Conservation (phyloP, 2,888 invertebrate genomes). For the Platypus cylindrus region DNA sequence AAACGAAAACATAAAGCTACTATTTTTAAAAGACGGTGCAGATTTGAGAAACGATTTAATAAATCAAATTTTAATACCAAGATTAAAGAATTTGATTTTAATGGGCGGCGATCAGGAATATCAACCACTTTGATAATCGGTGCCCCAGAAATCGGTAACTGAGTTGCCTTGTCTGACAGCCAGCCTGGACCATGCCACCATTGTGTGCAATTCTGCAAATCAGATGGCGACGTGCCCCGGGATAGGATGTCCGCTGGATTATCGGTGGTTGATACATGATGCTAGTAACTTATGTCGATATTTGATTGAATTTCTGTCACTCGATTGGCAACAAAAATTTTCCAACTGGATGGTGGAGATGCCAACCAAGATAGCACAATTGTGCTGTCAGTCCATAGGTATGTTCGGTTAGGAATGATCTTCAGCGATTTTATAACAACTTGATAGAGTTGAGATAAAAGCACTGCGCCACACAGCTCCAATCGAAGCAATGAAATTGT, state of each 20-base stretch:
- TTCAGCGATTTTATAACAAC: slow-evolving; percentile 6
- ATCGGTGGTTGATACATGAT: slow-evolving; percentile 16
- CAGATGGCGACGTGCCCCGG: slow-evolving; percentile 12
- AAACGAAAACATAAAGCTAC: no score
- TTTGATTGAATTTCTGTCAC: slow-evolving; percentile 17
- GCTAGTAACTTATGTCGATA: slow-evolving; percentile 14
- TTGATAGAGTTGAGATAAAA: slow-evolving; percentile 15
- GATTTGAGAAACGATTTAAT: no score
- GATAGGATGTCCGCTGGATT: slow-evolving; percentile 21
- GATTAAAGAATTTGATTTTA: no score
- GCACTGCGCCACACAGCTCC: slow-evolving; percentile 13
- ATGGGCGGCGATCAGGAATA: slow-evolving; percentile 5
- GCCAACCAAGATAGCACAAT: slow-evolving; percentile 20
- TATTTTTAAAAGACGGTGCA: no score
- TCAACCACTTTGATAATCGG: neutral
- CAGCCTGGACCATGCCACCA: slow-evolving; percentile 17
- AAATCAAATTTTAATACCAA: no score
- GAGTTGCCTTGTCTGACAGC: neutral
- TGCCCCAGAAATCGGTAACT: neutral
- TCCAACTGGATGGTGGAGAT: slow-evolving; percentile 14
- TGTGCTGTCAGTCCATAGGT: slow-evolving; percentile 20
- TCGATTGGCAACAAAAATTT: slow-evolving; percentile 20
- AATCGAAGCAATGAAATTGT: slow-evolving; percentile 11
- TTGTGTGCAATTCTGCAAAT: slow-evolving; percentile 7
- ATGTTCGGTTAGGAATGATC: slow-evolving; percentile 9